Percentiles rank a stretch among this genome's conserved stretches.
Conservation (phyloP, 2,888 invertebrate genomes). For the Eupithecia pulchellata region DNA sequence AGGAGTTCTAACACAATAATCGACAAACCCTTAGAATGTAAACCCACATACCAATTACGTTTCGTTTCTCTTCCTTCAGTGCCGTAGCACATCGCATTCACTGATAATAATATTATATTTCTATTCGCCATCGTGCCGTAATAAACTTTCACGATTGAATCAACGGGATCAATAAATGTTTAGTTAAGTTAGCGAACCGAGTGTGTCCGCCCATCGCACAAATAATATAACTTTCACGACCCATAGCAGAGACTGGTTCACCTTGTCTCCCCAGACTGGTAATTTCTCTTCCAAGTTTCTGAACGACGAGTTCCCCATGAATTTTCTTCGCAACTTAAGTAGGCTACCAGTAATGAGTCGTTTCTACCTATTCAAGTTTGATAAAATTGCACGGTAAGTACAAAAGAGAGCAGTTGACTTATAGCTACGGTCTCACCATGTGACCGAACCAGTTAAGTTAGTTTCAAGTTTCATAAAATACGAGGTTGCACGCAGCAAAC, state of each 20-base stretch:
- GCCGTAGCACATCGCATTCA: slow-evolving; percentile 20
- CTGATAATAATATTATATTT: slow-evolving; percentile 30
- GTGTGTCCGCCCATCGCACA: slow-evolving; percentile 44
- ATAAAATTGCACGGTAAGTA: slow-evolving; percentile 66
- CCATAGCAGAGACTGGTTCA: slow-evolving; percentile 69
- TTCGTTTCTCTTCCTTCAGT: slow-evolving; percentile 36
- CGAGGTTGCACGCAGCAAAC: slow-evolving; percentile 48
- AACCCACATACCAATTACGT: slow-evolving; percentile 37
- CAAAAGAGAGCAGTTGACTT: slow-evolving; percentile 61
- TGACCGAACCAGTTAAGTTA: slow-evolving; percentile 53
- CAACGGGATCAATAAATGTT: slow-evolving; percentile 41
- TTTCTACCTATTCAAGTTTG: slow-evolving; percentile 71
- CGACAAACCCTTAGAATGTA: slow-evolving; percentile 36
- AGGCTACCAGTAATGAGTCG: slow-evolving; percentile 73
- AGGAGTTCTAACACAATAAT: slow-evolving; percentile 40
- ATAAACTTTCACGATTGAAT: slow-evolving; percentile 40
- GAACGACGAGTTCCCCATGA: slow-evolving; percentile 63
- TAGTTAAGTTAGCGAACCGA: slow-evolving; percentile 49
- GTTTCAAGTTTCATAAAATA: slow-evolving; percentile 58
- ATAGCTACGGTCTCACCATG: slow-evolving; percentile 47
- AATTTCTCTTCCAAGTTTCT: slow-evolving; percentile 73
- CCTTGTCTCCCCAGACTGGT: slow-evolving; percentile 69
- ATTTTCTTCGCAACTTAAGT: slow-evolving; percentile 79
- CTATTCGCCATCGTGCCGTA: slow-evolving; percentile 17
- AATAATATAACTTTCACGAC: slow-evolving; percentile 79